Evolutionary conservation across 1,140 invertebrate species (phyloP).

Genomic region (Drosophila arizonae): DNA sequence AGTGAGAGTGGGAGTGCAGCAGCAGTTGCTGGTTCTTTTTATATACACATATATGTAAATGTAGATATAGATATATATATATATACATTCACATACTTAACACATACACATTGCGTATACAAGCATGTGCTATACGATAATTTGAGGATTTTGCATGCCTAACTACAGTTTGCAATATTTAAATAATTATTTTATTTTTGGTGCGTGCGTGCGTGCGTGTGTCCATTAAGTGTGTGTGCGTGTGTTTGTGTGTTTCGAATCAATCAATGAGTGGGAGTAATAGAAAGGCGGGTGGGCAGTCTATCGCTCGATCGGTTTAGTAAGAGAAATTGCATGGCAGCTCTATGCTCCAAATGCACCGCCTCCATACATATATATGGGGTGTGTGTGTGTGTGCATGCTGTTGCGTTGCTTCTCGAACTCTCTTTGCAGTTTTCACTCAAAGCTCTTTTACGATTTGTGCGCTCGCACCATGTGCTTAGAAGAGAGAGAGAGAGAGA

Average conservation of each 20-base stretch:
- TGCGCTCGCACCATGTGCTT: neutral
- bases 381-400: neutral
- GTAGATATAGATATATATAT: neutral
- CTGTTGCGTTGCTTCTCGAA: neutral
- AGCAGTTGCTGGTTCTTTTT: neutral
- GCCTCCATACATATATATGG: neutral
- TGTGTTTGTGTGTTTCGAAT: no score
- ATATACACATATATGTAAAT: neutral
- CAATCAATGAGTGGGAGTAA: no score
- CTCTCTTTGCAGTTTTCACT: neutral
- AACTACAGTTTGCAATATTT: constrained; percentile 11
- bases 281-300: no score
- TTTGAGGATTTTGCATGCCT: neutral
- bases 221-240: neutral
- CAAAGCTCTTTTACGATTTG: neutral
- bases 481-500: neutral
- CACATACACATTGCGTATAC: neutral
- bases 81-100: constrained; percentile 5
- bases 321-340: neutral
- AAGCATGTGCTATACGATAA: neutral
- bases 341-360: neutral
- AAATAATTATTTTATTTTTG: neutral
- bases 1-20: neutral
- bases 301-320: no score
- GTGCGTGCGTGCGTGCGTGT: constrained; percentile 1